Conservation (phyloP, 2,888 invertebrate species). For the Drosophila mayaguana region DNA sequence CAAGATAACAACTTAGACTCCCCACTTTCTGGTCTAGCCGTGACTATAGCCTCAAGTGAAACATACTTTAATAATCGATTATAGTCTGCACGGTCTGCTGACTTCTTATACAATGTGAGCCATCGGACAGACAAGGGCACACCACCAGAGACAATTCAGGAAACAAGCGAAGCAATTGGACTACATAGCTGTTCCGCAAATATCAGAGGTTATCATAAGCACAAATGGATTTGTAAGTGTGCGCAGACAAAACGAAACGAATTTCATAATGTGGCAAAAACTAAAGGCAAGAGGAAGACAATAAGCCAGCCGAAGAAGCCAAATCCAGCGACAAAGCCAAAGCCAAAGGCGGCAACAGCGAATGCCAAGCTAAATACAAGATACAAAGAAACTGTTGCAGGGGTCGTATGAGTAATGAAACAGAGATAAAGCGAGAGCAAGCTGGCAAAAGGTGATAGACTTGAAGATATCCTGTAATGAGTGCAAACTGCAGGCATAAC, state of each 20-base stretch:
- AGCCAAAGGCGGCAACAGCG: constrained; percentile 25
- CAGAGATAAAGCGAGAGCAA: constrained; percentile 5
- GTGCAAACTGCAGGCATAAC: neutral
- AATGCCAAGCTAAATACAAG: constrained; percentile 63
- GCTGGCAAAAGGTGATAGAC: neutral
- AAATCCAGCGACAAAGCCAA: constrained; percentile 15
- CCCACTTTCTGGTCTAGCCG: neutral
- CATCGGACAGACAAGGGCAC: constrained; percentile 30
- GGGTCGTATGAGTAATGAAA: constrained; percentile 74
- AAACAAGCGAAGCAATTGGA: constrained; percentile 60
- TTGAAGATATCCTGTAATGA: neutral
- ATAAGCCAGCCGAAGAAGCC: constrained; percentile 26
- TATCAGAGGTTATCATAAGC: constrained; percentile 19
- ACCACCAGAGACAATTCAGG: constrained; percentile 32
- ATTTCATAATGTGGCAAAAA: constrained; percentile 32
- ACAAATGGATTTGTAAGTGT: constrained; percentile 27
- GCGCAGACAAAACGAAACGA: constrained; percentile 30
- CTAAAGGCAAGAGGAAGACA: constrained; percentile 33
- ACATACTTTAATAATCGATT: constrained; percentile 32
- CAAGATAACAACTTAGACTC: neutral
- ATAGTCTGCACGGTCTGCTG: constrained; percentile 23
- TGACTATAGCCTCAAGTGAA: neutral
- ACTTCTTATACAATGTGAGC: constrained; percentile 50
- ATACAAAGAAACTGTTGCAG: constrained; percentile 29
- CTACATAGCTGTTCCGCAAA: constrained; percentile 11